Evolutionary conservation across 2,797 vertebrate species (phyloP).

Genomic region (Coranthus polyacanthus): DNA sequence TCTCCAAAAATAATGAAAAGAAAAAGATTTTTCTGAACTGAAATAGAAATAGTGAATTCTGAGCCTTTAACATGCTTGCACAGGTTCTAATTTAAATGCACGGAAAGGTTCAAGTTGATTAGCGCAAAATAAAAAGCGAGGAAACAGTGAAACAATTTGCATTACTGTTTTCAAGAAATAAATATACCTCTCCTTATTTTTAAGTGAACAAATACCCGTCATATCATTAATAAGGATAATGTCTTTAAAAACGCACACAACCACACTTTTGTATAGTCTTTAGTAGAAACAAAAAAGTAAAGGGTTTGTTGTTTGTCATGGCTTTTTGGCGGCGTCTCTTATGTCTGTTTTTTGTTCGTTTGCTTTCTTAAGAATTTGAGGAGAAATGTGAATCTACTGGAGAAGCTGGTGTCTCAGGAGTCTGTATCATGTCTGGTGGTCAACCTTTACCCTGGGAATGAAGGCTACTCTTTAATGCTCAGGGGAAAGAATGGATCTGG

Average conservation of each 20-base stretch:
- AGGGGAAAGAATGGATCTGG: conserved; percentile 99
- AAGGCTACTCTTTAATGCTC: conserved; percentile 99
- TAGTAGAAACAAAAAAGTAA: no score
- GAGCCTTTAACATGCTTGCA: not conserved
- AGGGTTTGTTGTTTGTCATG: not conserved
- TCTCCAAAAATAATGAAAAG: not conserved
- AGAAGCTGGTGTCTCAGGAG: conserved; percentile 98
- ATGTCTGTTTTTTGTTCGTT: not conserved
- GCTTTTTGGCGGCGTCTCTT: not conserved
- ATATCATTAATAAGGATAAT: no score
- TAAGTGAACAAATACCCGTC: no score
- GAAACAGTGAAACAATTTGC: no score
- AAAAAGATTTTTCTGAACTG: no score
- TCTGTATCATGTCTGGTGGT: conserved; percentile 96
- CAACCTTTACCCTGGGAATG: conserved; percentile 97
- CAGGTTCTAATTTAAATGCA: not conserved
- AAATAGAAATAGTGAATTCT: not conserved
- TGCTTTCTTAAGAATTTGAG: conserved; percentile 91
- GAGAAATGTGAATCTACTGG: conserved; percentile 98
- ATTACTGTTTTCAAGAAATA: no score
- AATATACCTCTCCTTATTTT: no score
- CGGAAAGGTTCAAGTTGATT: not conserved
- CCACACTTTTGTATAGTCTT: not conserved
- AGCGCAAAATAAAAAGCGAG: not conserved
- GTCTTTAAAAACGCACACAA: no score